Evolutionary conservation across 1,140 invertebrate species (phyloP), one percentile per base, ranked within the genome.

Genomic region (Zaprionus nigranus): DNA sequence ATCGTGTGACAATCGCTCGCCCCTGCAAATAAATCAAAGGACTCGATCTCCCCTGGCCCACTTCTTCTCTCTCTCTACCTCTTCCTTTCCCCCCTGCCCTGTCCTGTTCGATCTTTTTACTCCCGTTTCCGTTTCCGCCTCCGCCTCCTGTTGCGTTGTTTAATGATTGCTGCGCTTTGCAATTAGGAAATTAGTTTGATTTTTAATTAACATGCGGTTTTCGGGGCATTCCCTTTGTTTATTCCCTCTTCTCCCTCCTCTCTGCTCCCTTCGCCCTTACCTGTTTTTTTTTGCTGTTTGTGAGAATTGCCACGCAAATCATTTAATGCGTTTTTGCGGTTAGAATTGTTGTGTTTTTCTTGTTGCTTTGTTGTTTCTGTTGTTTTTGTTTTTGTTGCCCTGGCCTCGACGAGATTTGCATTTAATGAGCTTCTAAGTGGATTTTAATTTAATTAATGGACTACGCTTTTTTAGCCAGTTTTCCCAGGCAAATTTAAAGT

Each of bases 101-200:
- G 15, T 5, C 15, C 38, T n/a, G 38, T 6, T 59, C 26, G 51
- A 65, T 9, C 11, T 40, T 49, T 61, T 62, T 51, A 20, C 6
- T 53, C 20, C 22, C 20, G 49, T 24, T 64, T 68, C 81, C 17
- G 46, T 20, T 54, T 56, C 49, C 61, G 2, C 54, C 12, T 64
- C 24, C 46, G 15, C 6, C 40, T 43, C 12, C 69, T 60, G 36
- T 63, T 79, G 78, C 75, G 59, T 53, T 85, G 85, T 81, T 90
- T 82, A 90, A 90, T 90, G 85, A 90, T 90, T 86, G 79, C 79
- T 86, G 68, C 79, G 83, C 79, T 82, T 90, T 79, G 85, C 85
- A 90, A 90, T 90, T 90, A 90, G 85, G 85, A 90, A 90, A 90
- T 90, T 90, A 90, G 85, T 90, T 90, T 90, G 85, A 90, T 90